A percentile compares a stretch with the other conserved stretches of the same genome.
phyloP scores from a whole-genome alignment of 2,113 vertebrate genomes.

The Perca flavescens region DNA sequence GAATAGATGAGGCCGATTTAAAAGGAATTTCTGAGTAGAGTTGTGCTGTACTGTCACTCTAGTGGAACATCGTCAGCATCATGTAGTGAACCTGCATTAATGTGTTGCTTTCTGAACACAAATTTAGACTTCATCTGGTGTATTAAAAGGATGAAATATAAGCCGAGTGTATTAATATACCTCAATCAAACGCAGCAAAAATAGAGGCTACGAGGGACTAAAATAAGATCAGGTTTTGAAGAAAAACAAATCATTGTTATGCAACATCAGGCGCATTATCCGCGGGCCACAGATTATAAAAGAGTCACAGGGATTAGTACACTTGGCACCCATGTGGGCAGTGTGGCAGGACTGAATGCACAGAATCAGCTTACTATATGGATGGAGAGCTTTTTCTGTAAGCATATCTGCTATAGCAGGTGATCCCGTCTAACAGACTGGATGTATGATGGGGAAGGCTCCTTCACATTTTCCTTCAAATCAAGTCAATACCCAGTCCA shows the following conservation, averaged over 20 bases:
- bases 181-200: constrained; percentile 28
- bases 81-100: constrained; percentile 10
- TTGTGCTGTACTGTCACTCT: constrained; percentile 13
- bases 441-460: not conserved
- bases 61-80: not conserved
- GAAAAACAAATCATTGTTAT: constrained; percentile 28
- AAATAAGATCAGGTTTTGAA: constrained; percentile 27
- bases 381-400: not conserved
- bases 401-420: not conserved
- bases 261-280: constrained; percentile 54
- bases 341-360: constrained; percentile 35
- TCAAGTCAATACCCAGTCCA: too few species aligned
- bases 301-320: constrained; percentile 57
- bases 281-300: constrained; percentile 57
- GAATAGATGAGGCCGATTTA: constrained; percentile 50
- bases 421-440: constrained; percentile 9
- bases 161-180: constrained; percentile 20
- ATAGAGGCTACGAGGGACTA: constrained; percentile 27
- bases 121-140: constrained; percentile 27
- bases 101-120: constrained; percentile 7
- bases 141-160: constrained; percentile 30
- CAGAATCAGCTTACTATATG: constrained; percentile 35
- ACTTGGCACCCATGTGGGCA: constrained; percentile 41
- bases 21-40: constrained; percentile 64
- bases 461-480: not conserved